Conservation (phyloP, 2,888 invertebrate genomes). For the Oligia strigilis region DNA sequence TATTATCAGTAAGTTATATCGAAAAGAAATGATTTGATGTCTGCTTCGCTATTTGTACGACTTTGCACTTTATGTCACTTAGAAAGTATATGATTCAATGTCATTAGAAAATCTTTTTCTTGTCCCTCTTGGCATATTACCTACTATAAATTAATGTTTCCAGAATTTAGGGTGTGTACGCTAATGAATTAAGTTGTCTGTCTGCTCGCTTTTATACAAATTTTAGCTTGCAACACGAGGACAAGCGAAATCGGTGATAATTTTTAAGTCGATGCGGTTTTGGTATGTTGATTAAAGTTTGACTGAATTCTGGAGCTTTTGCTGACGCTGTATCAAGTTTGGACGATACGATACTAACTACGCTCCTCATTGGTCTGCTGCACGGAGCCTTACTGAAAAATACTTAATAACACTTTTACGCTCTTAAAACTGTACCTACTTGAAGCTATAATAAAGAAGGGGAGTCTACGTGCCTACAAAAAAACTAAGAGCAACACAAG, state of each 20-base stretch:
- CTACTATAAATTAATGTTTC: constrained; percentile 6
- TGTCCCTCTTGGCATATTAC: background rate
- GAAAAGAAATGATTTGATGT: background rate
- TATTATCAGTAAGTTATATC: background rate
- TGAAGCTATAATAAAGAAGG: background rate
- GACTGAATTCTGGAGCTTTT: constrained; percentile 55
- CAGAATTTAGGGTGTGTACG: constrained; percentile 56
- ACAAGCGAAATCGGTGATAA: constrained; percentile 67
- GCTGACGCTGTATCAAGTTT: background rate
- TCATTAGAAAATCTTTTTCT: background rate
- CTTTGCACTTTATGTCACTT: background rate
- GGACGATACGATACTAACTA: background rate
- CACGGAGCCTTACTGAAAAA: background rate
- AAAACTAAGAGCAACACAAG: background rate
- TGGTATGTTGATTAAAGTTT: constrained; percentile 42
- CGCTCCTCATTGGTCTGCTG: background rate
- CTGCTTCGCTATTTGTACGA: background rate
- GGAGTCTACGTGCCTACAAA: background rate
- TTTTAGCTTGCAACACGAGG: constrained; percentile 68
- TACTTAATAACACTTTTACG: background rate
- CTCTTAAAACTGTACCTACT: background rate
- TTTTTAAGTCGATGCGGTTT: constrained; percentile 64
- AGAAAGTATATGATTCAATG: background rate
- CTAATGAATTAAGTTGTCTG: constrained; percentile 41
- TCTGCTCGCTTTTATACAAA: constrained; percentile 69